Base-by-base conservation (phyloP, 2,797 vertebrate species). In the Aselliscus stoliczkanus region DNA sequence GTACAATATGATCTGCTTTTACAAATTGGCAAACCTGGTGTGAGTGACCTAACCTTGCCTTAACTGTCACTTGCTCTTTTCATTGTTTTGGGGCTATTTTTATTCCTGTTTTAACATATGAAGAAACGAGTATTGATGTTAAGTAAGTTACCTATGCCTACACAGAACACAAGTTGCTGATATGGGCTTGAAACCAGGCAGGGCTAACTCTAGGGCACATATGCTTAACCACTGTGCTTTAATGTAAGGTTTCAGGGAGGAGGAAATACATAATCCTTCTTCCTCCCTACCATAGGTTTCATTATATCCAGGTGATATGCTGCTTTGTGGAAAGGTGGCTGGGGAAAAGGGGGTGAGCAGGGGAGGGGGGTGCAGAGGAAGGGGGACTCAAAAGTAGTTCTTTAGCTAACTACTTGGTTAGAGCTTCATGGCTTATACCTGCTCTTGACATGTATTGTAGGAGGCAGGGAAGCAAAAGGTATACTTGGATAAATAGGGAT, bases 71-170 rank as follows among this genome's bases (percentile, higher is more conserved):
- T 96, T 76, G 58, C 25, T 58, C 31, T 89, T 90, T 56, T 62
- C 42, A 31, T 88, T 85, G 60, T 25, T 52, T 88, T 79, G 88
- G 47, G 39, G 47, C 44, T 90, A 34, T n/a, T 95, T 97, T 86
- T 54, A 77, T 76, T 44, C 8, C 4, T 79, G 15, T 81, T 90
- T 75, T 93, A 83, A 86, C 56, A 97, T 37, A 15, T 90, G 37
- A 88, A 65, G 47, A 96, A 82, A 56, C 21, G 85, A 75, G 23
- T 69, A 34, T n/a, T 83, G 31, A 92, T 8, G 39, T 70, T 88
- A 94, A 73, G 39, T 95, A 65, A 83, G 84, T 69, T 86, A 29
- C 39, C 58, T 83, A 44, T 75, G 62, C n/a, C 90, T 84, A 67
- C 47, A 69, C 11, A 93, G 88, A 50, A 72, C 18, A 89, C 37